These are phyloP conservation scores for Brachionus paranguensis DNA, from an alignment of 1,140 invertebrate species.

Conservation along the genomic window DNA sequence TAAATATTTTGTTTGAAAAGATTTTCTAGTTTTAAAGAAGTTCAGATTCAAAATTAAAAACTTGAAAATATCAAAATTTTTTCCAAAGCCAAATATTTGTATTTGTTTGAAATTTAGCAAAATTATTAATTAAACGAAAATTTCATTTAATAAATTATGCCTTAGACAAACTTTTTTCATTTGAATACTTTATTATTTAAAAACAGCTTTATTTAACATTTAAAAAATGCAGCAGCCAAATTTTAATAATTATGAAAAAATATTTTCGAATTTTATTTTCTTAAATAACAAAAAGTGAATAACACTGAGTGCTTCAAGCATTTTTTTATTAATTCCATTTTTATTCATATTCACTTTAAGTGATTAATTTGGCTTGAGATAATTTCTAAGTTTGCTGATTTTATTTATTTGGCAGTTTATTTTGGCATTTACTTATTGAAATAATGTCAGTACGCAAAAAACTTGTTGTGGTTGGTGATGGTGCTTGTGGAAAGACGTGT, in stretches of 20 bases:
- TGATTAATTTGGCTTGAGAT: not conserved
- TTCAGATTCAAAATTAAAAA: too few relatives aligned
- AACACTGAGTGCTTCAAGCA: not conserved
- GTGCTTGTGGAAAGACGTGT: constrained; percentile 32
- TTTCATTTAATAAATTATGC: not conserved
- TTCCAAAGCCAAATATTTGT: not conserved
- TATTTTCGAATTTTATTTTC: not conserved
- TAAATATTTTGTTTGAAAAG: too few relatives aligned
- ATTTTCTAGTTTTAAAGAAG: too few relatives aligned
- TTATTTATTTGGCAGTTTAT: not conserved
- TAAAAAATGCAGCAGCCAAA: not conserved
- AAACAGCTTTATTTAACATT: not conserved
- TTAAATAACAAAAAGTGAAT: not conserved
- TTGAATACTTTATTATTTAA: not conserved
- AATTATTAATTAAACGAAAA: not conserved
- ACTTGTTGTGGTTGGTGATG: constrained; percentile 39
- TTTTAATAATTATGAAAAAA: not conserved
- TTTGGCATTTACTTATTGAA: not conserved
- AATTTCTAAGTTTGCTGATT: not conserved
- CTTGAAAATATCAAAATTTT: too few relatives aligned
- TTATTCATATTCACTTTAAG: not conserved
- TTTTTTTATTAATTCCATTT: not conserved
- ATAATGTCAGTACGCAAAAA: constrained; percentile 1
- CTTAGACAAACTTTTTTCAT: not conserved
- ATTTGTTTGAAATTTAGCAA: not conserved